phyloP scores from a whole-genome alignment of 2,797 vertebrate species.

The Champsocephalus gunnari region DNA sequence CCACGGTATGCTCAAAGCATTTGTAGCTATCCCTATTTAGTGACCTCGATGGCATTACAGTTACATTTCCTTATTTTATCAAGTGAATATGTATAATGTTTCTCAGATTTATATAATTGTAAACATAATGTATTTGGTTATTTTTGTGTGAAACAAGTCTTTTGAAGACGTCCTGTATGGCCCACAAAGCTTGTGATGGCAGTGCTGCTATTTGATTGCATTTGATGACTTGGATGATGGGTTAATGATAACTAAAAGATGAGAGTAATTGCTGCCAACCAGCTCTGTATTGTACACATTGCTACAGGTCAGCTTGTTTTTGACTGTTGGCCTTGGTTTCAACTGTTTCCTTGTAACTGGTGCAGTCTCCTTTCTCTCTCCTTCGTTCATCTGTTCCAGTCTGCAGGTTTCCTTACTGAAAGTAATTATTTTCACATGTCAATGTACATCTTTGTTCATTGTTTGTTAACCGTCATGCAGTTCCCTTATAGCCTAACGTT shows the following conservation, averaged over 20 bases:
- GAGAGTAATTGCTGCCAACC: neutral
- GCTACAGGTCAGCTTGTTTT: neutral
- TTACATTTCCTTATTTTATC: neutral
- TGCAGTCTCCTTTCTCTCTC: neutral
- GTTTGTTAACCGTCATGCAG: neutral
- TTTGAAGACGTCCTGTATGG: too few relatives aligned
- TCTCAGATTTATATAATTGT: neutral
- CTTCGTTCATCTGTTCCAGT: neutral
- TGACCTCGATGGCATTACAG: neutral
- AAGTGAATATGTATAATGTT: neutral
- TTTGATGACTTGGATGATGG: neutral
- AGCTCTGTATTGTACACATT: neutral
- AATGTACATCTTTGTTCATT: neutral
- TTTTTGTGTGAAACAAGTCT: neutral
- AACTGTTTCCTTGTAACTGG: neutral
- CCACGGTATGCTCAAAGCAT: neutral
- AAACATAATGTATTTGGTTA: neutral
- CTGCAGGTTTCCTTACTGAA: neutral
- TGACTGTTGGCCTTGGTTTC: slow-evolving; percentile 2
- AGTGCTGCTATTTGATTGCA: neutral
- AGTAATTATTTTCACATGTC: neutral
- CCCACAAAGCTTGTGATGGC: too few relatives aligned
- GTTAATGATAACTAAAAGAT: neutral
- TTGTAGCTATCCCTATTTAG: neutral
- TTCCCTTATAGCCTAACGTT: too few relatives aligned